Evolutionary conservation across 2,888 invertebrate genomes (phyloP).

Genomic region (Ochropleura plecta): DNA sequence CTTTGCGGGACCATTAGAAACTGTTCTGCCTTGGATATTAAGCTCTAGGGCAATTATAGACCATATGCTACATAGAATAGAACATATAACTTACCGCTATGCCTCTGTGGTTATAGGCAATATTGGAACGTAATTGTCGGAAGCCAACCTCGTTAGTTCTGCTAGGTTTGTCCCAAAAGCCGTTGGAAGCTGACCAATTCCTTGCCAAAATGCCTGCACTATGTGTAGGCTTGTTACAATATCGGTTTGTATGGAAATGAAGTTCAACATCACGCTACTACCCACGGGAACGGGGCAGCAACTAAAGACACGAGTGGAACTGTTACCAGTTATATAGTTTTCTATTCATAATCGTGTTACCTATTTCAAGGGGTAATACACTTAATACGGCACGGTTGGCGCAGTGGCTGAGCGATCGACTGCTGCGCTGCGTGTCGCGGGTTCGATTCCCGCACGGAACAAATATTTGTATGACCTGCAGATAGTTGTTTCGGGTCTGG

Average conservation of each 20-base stretch:
- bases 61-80: neutral
- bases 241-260: conserved; percentile 34
- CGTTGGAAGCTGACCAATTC: conserved; percentile 24
- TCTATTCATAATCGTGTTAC: too few relatives aligned
- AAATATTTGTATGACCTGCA: too few relatives aligned
- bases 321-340: too few relatives aligned
- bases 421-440: too few relatives aligned
- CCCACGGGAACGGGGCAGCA: too few relatives aligned
- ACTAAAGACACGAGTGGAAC: too few relatives aligned
- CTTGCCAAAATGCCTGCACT: conserved; percentile 13
- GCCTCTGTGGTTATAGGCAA: conserved; percentile 3
- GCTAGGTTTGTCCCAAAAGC: conserved; percentile 28
- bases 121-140: conserved; percentile 39
- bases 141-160: conserved; percentile 37
- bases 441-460: too few relatives aligned
- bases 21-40: conserved; percentile 21
- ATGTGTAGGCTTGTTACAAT: conserved; percentile 1
- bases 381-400: too few relatives aligned
- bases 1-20: conserved; percentile 33
- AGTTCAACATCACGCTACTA: neutral
- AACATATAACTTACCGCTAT: neutral
- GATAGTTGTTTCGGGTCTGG: too few relatives aligned
- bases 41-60: conserved; percentile 1
- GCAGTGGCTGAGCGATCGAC: too few relatives aligned
- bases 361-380: too few relatives aligned